Evolutionary conservation across 2,797 vertebrate species (phyloP), one percentile per base, ranked within the genome.

Genomic region (Molossus molossus): DNA sequence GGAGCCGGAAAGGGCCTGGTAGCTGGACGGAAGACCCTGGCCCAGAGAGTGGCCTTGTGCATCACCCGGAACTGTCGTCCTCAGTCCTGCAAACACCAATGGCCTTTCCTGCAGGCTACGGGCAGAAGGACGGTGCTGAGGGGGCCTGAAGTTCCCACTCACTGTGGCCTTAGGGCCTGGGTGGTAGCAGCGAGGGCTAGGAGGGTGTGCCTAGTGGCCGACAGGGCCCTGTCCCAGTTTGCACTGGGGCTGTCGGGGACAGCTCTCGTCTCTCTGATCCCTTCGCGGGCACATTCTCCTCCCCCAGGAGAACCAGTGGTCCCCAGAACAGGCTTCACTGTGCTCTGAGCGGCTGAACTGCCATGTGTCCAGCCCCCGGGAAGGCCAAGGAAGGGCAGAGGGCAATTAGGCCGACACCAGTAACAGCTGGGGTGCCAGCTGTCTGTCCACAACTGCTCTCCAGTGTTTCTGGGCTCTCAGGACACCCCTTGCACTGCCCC

Each of bases 381-480:
- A 65, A 73, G 83, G 84, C 40, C 48, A 11, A 18, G 53, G 86
- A 53, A 90, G 60, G 18, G 62, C 77, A 70, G 50, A 84, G 33
- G 77, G 53, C 80, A 95, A 14, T 13, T 27, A 57, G 72, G 84
- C 15, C 0, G 4, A 81, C 81, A 33, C n/a, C 76, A 45, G 8
- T 4, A 48, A 57, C 89, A 96, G 79, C 75, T 77, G 91, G 40
- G 58, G 2, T 11, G 33, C 53, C 82, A 79, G 94, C 88, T 89
- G 75, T 27, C 86, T 48, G 29, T 9, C 27, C 70, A 72, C 5
- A 2, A 2, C 7, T 20, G 33, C 23, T 33, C 57, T 18, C n/a
- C 2, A 3, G 87, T 1, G 77, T 12, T 48, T 55, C 53, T 21
- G 5, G 27, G 70, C 48, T 48, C n/a, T 21, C 18, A 4, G 96